phyloP scores from a whole-genome alignment of 1,140 invertebrate species.

The Musca vetustissima region DNA sequence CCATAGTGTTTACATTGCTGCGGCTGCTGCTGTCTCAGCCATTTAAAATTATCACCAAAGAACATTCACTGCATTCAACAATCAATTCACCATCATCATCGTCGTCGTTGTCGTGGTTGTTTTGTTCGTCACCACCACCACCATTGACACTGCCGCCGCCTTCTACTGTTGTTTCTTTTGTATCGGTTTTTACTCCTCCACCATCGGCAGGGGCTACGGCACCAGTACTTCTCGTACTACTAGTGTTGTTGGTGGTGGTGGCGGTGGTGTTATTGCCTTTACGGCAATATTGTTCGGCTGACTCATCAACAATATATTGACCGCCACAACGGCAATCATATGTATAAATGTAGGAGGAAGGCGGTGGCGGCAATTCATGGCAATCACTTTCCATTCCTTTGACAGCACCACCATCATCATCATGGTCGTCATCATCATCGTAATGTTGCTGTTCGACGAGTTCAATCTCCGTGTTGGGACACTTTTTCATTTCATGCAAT shows the following conservation, averaged over 20 bases:
- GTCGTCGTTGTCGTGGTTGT: background rate
- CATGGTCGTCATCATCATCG: conserved; percentile 15
- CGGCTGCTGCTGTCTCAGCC: conserved; percentile 10
- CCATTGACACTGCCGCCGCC: background rate
- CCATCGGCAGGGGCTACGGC: background rate
- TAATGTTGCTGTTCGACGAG: background rate
- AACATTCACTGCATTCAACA: conserved; percentile 54
- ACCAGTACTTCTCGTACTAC: too few species aligned
- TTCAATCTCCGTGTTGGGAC: conserved; percentile 13
- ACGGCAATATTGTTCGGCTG: conserved; percentile 33
- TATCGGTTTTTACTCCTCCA: background rate
- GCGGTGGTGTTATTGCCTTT: background rate
- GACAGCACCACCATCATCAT: conserved; percentile 15
- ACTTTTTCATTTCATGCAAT: conserved; percentile 39
- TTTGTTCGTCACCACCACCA: conserved; percentile 15
- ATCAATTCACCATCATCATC: conserved; percentile 43
- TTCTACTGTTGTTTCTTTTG: background rate
- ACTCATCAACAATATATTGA: conserved; percentile 48
- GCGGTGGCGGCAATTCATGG: background rate
- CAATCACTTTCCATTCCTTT: conserved; percentile 11
- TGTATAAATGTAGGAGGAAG: conserved; percentile 32
- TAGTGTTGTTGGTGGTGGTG: too few species aligned
- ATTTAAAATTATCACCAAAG: conserved; percentile 45
- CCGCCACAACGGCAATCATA: conserved; percentile 53
- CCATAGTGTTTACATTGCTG: background rate